Evolutionary conservation across 2,113 vertebrate species (phyloP), one percentile per base, ranked within the genome.

Genomic region (Pelodiscus sinensis): DNA sequence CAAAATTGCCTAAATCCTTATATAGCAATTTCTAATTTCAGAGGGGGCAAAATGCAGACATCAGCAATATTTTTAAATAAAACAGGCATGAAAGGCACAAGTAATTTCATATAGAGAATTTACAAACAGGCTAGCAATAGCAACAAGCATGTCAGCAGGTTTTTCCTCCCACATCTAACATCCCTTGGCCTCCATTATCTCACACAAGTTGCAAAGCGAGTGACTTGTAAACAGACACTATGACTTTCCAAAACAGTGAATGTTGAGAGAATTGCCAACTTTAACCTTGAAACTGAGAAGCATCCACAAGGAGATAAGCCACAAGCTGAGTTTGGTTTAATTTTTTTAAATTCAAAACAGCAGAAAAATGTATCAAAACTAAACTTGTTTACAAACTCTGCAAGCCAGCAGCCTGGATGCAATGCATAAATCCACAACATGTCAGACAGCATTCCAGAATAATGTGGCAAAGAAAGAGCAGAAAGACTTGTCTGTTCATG

Each of bases 401-500:
- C 79, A 62, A 87, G 87, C 44, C 55, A 92, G 68, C 79, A 86
- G 65, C 86, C 71, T 0, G 16, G 89, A 87, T 29, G 58, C 82
- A 95, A 92, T 79, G 89, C 52, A 93, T 95, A 93, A 96, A 94
- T 52, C 80, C 87, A 91, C 95, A 81, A 79, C 87, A 94, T 92
- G 96, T 92, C 94, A 90, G 96, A 85, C 93, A 94, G 95, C 95
- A 94, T 96, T 96, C 96, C 97, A 94, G 50, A 91, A 93, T 90
- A 81, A 96, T 95, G 93, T 92, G 94, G 97, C 93, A 93, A 96
- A 82, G 16, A 12, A 57, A 80, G 89, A 90, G 65, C 91, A 97
- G 96, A 96, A 97, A 97, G 96, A 89, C 81, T 87, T 29, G 88
- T 84, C 95, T 96, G 95, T 97, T 92, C 89, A 90, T 51, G 77